phyloP scores from a whole-genome alignment of 2,797 vertebrate species.

The Bradypodion pumilum region DNA sequence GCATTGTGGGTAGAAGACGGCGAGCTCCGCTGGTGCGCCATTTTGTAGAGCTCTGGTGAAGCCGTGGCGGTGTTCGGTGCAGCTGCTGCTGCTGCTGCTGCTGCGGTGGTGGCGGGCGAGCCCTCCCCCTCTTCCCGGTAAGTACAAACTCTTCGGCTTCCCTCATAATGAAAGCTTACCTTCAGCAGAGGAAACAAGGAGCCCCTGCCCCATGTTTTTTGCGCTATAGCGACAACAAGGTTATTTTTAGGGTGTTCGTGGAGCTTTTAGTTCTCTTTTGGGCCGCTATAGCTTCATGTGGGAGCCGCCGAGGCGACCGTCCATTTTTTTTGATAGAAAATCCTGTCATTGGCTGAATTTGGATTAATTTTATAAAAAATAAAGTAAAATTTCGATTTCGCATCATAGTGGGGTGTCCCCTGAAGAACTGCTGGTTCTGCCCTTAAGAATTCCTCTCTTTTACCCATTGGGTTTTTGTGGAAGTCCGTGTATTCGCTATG shows the following conservation, averaged over 20 bases:
- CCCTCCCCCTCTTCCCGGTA: background rate
- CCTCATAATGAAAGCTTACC: no score
- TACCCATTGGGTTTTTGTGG: background rate
- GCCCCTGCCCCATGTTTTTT: no score
- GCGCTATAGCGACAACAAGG: no score
- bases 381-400: no score
- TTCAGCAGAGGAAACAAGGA: background rate
- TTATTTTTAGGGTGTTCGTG: no score
- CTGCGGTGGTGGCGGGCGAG: background rate
- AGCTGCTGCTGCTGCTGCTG: background rate
- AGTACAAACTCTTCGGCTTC: background rate
- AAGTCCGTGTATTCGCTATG: background rate
- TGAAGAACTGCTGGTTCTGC: background rate
- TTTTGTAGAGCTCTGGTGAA: slow-evolving; percentile 68
- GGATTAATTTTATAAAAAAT: no score
- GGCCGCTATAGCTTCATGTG: background rate
- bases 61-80: background rate
- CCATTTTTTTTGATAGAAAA: background rate
- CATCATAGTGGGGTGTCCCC: no score
- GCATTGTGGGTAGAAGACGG: slow-evolving; percentile 76
- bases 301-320: no score
- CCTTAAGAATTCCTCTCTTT: background rate
- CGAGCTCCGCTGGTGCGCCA: slow-evolving; percentile 66
- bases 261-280: background rate
- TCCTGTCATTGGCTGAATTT: no score